These are phyloP conservation scores for Phaonia tiefii DNA, from an alignment of 2,888 invertebrate species.

Conservation along the genomic window DNA sequence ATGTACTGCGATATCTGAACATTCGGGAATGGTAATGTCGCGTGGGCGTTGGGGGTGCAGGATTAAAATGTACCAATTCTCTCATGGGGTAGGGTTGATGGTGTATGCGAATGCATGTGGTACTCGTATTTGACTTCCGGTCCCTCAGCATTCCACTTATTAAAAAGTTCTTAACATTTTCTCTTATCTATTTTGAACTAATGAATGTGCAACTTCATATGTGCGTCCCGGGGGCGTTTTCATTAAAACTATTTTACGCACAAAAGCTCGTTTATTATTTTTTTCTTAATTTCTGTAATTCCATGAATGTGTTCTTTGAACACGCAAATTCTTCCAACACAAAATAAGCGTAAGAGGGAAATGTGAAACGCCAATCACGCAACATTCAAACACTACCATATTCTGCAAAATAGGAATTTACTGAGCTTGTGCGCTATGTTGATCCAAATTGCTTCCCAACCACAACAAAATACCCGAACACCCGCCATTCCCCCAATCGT, in stretches of 20 bases:
- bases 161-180: conserved; percentile 58
- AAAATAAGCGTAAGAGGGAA: conserved; percentile 17
- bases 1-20: conserved; percentile 6
- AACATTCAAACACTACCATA: conserved; percentile 11
- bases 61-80: conserved; percentile 7
- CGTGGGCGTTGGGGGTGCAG: conserved; percentile 22
- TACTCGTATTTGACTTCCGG: conserved; percentile 58
- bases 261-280: conserved; percentile 62
- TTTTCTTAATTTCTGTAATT: conserved; percentile 48
- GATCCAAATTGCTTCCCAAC: conserved; percentile 14
- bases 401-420: conserved; percentile 8
- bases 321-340: conserved; percentile 5
- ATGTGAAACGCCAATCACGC: conserved; percentile 50
- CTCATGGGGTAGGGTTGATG: conserved; percentile 22
- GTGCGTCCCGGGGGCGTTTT: conserved; percentile 61
- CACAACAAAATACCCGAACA: background rate
- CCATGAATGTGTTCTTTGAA: conserved; percentile 46
- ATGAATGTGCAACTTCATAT: conserved; percentile 56
- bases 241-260: conserved; percentile 66
- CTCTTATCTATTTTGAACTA: conserved; percentile 60
- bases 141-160: conserved; percentile 51
- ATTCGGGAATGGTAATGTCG: conserved; percentile 18
- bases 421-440: conserved; percentile 14
- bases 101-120: conserved; percentile 16
- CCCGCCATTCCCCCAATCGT: background rate